Conservation (phyloP, 2,113 vertebrate species). For the Apteryx mantelli region DNA sequence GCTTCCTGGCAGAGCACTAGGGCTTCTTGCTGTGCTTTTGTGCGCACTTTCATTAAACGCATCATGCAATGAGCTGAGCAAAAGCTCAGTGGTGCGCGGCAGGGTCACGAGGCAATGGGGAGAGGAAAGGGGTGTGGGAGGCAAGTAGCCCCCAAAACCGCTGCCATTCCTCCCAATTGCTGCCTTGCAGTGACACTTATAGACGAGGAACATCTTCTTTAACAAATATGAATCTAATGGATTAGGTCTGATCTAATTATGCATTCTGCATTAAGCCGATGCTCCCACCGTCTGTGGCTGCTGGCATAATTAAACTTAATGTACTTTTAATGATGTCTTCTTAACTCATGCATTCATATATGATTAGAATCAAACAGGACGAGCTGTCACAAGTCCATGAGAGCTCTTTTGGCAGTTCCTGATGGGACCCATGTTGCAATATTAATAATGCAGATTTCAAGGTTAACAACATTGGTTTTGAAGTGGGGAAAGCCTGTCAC, state of each 20-base stretch:
- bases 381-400: conserved; percentile 61
- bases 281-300: conserved; percentile 69
- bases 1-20: no score
- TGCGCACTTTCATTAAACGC: not conserved
- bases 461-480: conserved; percentile 55
- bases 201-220: conserved; percentile 68
- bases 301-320: conserved; percentile 83
- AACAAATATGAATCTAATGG: conserved; percentile 77
- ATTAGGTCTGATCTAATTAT: conserved; percentile 77
- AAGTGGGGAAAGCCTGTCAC: conserved; percentile 48
- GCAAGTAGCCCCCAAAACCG: not conserved
- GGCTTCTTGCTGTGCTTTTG: not conserved
- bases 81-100: fast-evolving
- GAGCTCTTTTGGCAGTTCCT: conserved; percentile 9
- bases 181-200: conserved; percentile 19
- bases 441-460: conserved; percentile 65
- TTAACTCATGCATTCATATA: conserved; percentile 77
- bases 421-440: conserved; percentile 47
- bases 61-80: not conserved
- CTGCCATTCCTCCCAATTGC: not conserved
- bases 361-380: conserved; percentile 76
- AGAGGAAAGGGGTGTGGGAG: not conserved
- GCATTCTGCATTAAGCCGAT: conserved; percentile 69
- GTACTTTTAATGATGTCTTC: conserved; percentile 83
- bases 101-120: not conserved